Conservation (phyloP, 2,888 invertebrate species). For the Elegia similella region DNA sequence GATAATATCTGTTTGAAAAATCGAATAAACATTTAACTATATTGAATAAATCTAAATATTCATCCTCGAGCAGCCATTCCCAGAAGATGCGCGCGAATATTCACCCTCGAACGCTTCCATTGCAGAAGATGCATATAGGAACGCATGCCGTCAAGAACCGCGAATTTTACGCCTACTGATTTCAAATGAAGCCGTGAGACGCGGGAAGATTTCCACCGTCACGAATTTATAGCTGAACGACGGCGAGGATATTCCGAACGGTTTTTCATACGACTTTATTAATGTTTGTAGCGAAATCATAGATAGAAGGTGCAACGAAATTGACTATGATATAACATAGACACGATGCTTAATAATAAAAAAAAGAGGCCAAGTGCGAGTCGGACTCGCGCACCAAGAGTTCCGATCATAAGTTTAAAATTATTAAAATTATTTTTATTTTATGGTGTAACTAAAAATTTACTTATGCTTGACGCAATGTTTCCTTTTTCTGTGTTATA, state of each 20-base stretch:
- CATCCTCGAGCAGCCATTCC: too few relatives aligned
- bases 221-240: conserved; percentile 65
- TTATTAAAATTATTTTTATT: too few relatives aligned
- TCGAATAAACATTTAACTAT: too few relatives aligned
- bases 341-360: not conserved
- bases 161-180: conserved; percentile 73
- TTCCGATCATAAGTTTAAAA: too few relatives aligned
- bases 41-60: too few relatives aligned
- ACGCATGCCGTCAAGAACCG: conserved; percentile 48
- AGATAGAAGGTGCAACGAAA: too few relatives aligned
- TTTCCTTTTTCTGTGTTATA: too few relatives aligned
- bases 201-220: conserved; percentile 59
- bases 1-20: too few relatives aligned
- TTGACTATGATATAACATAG: too few relatives aligned
- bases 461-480: too few relatives aligned
- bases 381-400: too few relatives aligned
- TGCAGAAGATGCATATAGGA: conserved; percentile 43
- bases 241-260: conserved; percentile 32
- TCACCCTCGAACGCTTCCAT: conserved; percentile 28
- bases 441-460: too few relatives aligned
- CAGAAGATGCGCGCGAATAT: not conserved
- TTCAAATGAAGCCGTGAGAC: conserved; percentile 53
- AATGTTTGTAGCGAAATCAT: not conserved
- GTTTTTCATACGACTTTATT: conserved; percentile 16
- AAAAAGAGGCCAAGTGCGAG: not conserved